Conservation (phyloP, 2,113 vertebrate genomes). For the Gasterosteus nipponicus region DNA sequence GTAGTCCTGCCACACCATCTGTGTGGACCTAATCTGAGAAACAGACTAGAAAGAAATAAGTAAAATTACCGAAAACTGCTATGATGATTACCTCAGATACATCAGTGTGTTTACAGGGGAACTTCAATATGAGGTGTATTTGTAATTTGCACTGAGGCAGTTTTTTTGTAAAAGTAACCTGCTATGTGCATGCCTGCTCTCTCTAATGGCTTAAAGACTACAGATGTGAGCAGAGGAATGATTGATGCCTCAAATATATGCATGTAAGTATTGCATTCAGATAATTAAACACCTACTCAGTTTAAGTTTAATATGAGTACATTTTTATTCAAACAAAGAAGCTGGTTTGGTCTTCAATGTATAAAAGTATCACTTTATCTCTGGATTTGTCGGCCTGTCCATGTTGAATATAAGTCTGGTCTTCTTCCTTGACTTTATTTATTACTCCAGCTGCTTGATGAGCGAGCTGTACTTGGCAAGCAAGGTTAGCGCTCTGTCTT, state of each 20-base stretch:
- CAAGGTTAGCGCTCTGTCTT: slow-evolving; percentile 1
- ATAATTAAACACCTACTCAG: too few species aligned
- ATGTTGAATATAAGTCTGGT: slow-evolving; percentile 16
- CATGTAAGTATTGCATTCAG: too few species aligned
- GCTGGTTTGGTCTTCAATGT: not conserved
- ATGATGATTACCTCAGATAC: not conserved
- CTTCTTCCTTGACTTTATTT: slow-evolving; percentile 44
- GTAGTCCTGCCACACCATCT: slow-evolving; percentile 43
- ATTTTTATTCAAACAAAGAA: too few species aligned
- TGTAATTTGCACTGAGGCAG: not conserved
- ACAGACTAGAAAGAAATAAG: not conserved
- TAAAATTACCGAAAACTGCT: not conserved
- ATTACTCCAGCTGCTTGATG: slow-evolving; percentile 48
- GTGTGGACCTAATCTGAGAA: slow-evolving; percentile 8
- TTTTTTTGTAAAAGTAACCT: not conserved
- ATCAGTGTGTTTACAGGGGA: not conserved
- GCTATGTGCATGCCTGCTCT: not conserved
- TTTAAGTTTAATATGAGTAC: too few species aligned
- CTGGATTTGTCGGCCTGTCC: slow-evolving; percentile 4
- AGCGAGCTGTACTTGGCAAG: slow-evolving; percentile 11
- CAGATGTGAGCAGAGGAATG: not conserved
- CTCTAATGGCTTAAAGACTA: not conserved
- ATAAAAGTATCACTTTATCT: slow-evolving; percentile 3
- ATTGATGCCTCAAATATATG: too few species aligned
- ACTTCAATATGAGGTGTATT: not conserved